Percentiles rank a stretch among this genome's conserved stretches.
Conservation (phyloP, 2,888 invertebrate genomes). For the Acanthococcus lagerstroemiae region DNA sequence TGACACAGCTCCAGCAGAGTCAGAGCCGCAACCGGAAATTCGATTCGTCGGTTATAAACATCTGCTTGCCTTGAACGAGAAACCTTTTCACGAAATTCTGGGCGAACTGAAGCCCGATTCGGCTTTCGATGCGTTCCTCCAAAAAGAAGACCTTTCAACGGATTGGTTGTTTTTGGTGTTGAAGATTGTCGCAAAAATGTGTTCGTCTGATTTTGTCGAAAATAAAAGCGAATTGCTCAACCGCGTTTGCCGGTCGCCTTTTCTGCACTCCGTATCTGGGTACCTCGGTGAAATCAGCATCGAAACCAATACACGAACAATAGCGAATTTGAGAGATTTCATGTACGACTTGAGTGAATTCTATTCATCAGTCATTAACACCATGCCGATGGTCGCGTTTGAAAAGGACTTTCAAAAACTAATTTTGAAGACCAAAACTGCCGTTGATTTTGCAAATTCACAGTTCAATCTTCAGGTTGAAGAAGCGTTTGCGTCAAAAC, state of each 20-base stretch:
- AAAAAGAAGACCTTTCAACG: neutral
- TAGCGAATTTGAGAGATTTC: conserved; percentile 37
- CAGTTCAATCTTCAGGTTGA: too few species aligned
- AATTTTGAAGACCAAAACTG: conserved; percentile 38
- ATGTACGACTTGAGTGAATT: conserved; percentile 37
- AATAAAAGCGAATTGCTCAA: conserved; percentile 9
- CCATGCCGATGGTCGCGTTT: conserved; percentile 38
- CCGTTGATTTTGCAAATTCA: too few species aligned
- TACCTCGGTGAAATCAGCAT: conserved; percentile 32
- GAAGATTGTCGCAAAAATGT: conserved; percentile 23
- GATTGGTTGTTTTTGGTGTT: conserved; percentile 31
- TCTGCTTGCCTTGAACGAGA: too few species aligned
- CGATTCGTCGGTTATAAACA: too few species aligned
- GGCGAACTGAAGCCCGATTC: too few species aligned
- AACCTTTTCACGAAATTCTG: too few species aligned
- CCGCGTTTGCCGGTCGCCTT: conserved; percentile 4
- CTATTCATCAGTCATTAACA: too few species aligned
- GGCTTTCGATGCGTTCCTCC: too few species aligned
- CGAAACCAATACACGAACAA: conserved; percentile 34
- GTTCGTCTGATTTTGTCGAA: conserved; percentile 14
- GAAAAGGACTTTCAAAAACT: conserved; percentile 39
- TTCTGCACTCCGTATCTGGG: conserved; percentile 15
- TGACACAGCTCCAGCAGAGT: too few species aligned
- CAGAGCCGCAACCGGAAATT: too few species aligned
- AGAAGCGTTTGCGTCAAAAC: too few species aligned